These are phyloP conservation scores for Tachycineta bicolor DNA, from an alignment of 2,113 vertebrate species.

Conservation along the genomic window DNA sequence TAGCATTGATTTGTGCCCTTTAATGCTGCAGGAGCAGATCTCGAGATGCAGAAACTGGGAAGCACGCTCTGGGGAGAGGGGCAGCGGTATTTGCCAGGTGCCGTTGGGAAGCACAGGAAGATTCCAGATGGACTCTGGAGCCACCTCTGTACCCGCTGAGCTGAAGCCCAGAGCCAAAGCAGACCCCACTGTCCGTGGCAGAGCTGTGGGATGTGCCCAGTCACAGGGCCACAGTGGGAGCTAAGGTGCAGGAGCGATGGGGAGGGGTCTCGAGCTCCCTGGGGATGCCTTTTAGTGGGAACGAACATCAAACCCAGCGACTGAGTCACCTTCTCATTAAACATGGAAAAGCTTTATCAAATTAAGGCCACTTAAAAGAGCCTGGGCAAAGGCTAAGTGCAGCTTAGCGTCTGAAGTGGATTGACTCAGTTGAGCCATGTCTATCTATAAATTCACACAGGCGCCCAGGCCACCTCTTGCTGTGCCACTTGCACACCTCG, in stretches of 20 bases:
- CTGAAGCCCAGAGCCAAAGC: not conserved
- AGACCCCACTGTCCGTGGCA: not conserved
- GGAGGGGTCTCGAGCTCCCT: not conserved
- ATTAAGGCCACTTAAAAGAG: conserved; percentile 39
- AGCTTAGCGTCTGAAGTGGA: conserved; percentile 19
- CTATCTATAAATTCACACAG: not conserved
- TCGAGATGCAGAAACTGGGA: not conserved
- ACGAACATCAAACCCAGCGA: not conserved
- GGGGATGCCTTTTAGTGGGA: not conserved
- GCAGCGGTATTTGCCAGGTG: not conserved
- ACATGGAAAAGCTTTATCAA: conserved; percentile 9
- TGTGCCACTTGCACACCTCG: fast-evolving
- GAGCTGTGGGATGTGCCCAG: not conserved
- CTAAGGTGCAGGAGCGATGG: fast-evolving
- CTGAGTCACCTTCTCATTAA: conserved; percentile 43
- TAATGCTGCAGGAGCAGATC: not conserved
- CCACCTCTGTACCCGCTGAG: not conserved
- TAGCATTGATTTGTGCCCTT: conserved; percentile 72
- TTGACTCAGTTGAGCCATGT: not conserved
- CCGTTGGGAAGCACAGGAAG: not conserved
- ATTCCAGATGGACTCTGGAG: not conserved
- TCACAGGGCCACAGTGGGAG: fast-evolving
- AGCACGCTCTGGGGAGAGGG: fast-evolving
- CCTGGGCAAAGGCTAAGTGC: conserved; percentile 48
- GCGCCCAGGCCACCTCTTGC: not conserved